A percentile compares a stretch with the other conserved stretches of the same genome.
Evolutionary conservation across 2,888 invertebrate species (phyloP).

Genomic region (Heliconius sara): DNA sequence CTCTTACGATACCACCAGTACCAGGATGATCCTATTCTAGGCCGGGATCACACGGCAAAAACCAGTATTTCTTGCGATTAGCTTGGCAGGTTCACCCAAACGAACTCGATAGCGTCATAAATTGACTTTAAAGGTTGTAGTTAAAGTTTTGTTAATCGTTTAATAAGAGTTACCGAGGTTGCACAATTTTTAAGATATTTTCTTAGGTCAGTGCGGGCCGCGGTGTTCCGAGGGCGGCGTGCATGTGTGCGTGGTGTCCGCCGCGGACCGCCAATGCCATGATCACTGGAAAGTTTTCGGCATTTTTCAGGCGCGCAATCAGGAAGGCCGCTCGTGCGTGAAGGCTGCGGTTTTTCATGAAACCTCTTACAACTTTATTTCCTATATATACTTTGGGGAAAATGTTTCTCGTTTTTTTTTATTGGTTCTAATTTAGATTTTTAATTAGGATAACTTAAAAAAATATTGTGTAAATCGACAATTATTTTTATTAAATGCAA

Average conservation of each 20-base stretch:
- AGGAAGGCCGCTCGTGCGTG: constrained; percentile 60
- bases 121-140: neutral
- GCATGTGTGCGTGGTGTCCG: constrained; percentile 52
- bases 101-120: neutral
- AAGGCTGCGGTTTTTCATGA: constrained; percentile 60
- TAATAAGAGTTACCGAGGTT: constrained; percentile 20
- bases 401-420: constrained; percentile 15
- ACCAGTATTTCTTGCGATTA: neutral
- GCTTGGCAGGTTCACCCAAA: neutral
- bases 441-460: neutral
- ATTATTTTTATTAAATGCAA: too few species aligned
- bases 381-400: constrained; percentile 21
- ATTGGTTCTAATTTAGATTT: neutral
- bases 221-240: constrained; percentile 7
- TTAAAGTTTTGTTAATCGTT: constrained; percentile 13
- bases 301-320: constrained; percentile 46
- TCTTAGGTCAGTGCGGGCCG: constrained; percentile 8
- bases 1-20: too few species aligned
- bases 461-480: neutral
- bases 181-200: constrained; percentile 22
- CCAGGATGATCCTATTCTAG: too few species aligned
- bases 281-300: constrained; percentile 38
- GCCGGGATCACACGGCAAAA: too few species aligned
- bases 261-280: constrained; percentile 43
- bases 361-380: constrained; percentile 46